Evolutionary conservation across 1,140 invertebrate genomes (phyloP).

Genomic region (Trypoxylus dichotomus): DNA sequence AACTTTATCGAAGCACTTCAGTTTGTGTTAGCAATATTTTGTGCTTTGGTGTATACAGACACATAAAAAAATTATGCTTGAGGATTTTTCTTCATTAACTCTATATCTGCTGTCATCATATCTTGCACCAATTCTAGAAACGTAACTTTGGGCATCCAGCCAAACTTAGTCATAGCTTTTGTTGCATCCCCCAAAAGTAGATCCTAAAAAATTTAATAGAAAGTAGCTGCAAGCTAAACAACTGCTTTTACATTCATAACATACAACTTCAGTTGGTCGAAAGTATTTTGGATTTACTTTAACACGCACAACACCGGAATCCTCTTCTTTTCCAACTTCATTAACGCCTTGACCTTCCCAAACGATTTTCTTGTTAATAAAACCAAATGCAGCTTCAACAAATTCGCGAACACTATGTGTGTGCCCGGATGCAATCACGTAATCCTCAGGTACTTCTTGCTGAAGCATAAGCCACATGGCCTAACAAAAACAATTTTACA

Average conservation of each 20-base stretch:
- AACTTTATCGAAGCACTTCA: no score
- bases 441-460: conserved; percentile 89
- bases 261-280: conserved; percentile 96
- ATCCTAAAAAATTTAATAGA: conserved; percentile 61
- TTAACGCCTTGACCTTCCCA: conserved; percentile 88
- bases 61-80: conserved; percentile 62
- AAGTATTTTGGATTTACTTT: conserved; percentile 94
- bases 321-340: conserved; percentile 87
- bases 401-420: conserved; percentile 96
- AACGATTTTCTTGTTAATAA: conserved; percentile 70
- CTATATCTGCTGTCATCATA: conserved; percentile 94
- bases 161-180: conserved; percentile 84
- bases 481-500: conserved; percentile 55
- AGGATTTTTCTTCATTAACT: conserved; percentile 92
- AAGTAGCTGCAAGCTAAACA: not conserved
- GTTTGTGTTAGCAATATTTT: no score
- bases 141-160: conserved; percentile 84
- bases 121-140: conserved; percentile 90
- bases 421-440: conserved; percentile 96
- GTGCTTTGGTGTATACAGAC: no score
- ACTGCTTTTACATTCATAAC: conserved; percentile 51
- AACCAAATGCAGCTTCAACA: conserved; percentile 87
- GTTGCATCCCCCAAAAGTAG: conserved; percentile 86
- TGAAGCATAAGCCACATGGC: conserved; percentile 99
- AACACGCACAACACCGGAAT: conserved; percentile 79